Evolutionary conservation across 2,888 invertebrate species (phyloP), one percentile per base, ranked within the genome.

Genomic region (Clepsis dumicolana): DNA sequence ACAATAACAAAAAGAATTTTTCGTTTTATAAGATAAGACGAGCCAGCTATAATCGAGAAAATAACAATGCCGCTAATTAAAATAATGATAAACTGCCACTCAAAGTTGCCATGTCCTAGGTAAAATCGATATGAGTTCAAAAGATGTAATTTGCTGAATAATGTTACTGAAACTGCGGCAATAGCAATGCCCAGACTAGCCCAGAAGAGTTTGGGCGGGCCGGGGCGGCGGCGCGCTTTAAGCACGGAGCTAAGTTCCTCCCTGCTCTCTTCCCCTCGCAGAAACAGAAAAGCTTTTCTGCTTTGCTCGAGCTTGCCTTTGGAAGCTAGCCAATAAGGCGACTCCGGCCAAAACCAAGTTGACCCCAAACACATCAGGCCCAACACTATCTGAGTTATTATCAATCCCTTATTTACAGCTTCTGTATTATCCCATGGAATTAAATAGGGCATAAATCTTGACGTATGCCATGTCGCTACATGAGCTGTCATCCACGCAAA

Each of bases 311-410:
- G 14, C 35, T 29, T 32, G 4, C 56, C 35, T 21, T 29, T 32
- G 14, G 14, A 8, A 35, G 32, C 35, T 18, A 56, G 21, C 56
- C 56, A 56, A 35, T 56, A 56, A 1, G 56, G 56, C n/a, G 56
- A 35, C 14, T 56, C 56, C 7, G 56, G 56, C 18, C 56, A 56
- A 4, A 4, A 1, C 10, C 32, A 56, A 4, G 4, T 12, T 5
- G 21, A 21, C 1, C 18, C 32, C 1, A 56, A 14, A 16, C 56
- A 32, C 4, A 24, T 0, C 3, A 56, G 21, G 2, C 56, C 56
- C 10, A 56, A n/a, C 3, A 35, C 56, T 32, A 56, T 24, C 35
- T 21, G 32, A 56, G 35, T 27, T n/a, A 38, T 4, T n/a, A n/a
- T 4, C 38, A 38, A 4, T 38, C 14, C 4, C 14, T 38, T 4